Conservation (phyloP, 2,113 vertebrate genomes). For the Zootoca vivipara region DNA sequence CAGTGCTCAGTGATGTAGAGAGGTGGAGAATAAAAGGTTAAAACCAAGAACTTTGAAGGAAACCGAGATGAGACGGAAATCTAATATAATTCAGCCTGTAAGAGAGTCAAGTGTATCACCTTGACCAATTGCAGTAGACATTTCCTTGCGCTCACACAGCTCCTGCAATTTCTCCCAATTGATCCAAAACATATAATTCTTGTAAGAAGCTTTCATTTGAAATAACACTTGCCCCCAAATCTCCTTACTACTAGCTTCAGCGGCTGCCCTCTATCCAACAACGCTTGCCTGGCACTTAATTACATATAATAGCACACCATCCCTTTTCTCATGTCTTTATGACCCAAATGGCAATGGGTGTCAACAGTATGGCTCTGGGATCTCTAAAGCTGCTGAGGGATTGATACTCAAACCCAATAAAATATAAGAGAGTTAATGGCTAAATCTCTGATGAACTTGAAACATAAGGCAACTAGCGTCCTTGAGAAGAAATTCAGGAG, state of each 20-base stretch:
- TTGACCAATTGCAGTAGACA: not conserved
- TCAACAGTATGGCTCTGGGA: rapidly evolving
- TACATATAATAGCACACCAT: rapidly evolving
- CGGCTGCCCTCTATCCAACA: not conserved
- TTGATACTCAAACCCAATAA: not conserved
- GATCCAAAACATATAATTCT: not conserved
- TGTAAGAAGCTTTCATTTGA: conserved; percentile 2
- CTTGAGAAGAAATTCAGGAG: conserved; percentile 30
- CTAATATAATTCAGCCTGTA: not conserved
- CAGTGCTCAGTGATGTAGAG: not conserved
- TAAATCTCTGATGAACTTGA: conserved; percentile 35
- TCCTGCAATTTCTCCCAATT: not conserved
- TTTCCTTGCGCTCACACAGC: rapidly evolving
- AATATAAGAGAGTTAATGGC: conserved; percentile 5
- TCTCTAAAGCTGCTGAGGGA: not conserved
- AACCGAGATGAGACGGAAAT: not conserved
- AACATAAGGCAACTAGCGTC: conserved; percentile 29
- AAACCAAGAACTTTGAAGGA: not conserved
- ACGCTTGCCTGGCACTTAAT: not conserved
- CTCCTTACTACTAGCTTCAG: not conserved
- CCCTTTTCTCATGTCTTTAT: not conserved
- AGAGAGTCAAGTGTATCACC: not conserved
- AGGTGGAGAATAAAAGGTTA: not conserved
- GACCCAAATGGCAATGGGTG: not conserved
- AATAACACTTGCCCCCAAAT: not conserved